Percentiles rank a stretch among this genome's conserved stretches.
Conservation (phyloP, 2,888 invertebrate species). For the Lamellibrachia columna region DNA sequence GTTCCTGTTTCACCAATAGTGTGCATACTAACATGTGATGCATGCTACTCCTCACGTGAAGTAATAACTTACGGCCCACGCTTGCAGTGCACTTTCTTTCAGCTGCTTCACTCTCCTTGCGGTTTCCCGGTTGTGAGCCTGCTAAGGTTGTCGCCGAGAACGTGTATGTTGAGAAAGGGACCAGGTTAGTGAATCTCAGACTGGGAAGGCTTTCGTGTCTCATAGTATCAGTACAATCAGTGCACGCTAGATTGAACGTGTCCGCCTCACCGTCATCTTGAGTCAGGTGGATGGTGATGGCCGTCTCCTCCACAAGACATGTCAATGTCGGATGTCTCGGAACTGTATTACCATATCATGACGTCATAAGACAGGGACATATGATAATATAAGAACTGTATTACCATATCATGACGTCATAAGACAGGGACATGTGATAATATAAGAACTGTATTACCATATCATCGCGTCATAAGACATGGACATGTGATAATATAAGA, state of each 20-base stretch:
- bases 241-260: neutral
- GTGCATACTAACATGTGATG: too few relatives aligned
- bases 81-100: neutral
- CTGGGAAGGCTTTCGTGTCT: neutral
- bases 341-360: neutral
- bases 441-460: neutral
- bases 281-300: neutral
- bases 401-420: too few relatives aligned
- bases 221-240: neutral
- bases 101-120: neutral
- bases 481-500: too few relatives aligned
- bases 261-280: neutral
- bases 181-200: neutral
- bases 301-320: neutral
- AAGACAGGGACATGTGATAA: too few relatives aligned
- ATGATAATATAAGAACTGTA: too few relatives aligned
- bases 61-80: neutral
- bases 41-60: too few relatives aligned
- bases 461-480: too few relatives aligned
- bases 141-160: neutral
- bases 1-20: too few relatives aligned
- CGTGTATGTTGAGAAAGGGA: neutral
- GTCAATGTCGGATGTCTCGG: neutral
- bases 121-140: neutral
- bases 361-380: too few relatives aligned